phyloP scores from a whole-genome alignment of 2,113 vertebrate species.

The Castor canadensis region DNA sequence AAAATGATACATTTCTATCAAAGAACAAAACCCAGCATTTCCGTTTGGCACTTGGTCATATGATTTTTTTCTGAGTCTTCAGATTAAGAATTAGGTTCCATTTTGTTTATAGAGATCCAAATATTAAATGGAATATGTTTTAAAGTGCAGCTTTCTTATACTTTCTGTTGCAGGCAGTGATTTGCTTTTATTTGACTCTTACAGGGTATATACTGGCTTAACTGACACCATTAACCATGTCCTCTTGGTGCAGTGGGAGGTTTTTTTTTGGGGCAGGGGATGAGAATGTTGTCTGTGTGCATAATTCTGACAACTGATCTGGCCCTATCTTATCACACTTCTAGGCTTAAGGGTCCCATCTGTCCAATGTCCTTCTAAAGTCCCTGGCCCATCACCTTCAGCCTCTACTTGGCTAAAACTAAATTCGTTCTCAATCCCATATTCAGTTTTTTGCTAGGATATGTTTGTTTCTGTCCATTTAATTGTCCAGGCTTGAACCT shows the following conservation, averaged over 20 bases:
- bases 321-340: background rate
- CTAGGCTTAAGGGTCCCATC: background rate
- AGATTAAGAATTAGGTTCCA: background rate
- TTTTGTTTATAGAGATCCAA: slow-evolving; percentile 37
- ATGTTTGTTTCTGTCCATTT: background rate
- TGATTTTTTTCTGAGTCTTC: slow-evolving; percentile 51
- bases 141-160: background rate
- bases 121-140: background rate
- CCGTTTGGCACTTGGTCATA: background rate
- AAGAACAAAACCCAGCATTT: slow-evolving; percentile 36
- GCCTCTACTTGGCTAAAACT: background rate
- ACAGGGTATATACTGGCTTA: background rate
- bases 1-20: slow-evolving; percentile 33
- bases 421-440: background rate
- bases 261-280: background rate
- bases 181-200: background rate
- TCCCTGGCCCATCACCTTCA: background rate
- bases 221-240: background rate
- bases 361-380: background rate
- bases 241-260: background rate
- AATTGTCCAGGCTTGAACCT: background rate
- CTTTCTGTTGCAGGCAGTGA: background rate
- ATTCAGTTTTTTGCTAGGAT: background rate
- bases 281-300: background rate
- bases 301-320: background rate